These are phyloP conservation scores for Sylvia atricapilla DNA, from an alignment of 2,113 vertebrate genomes.

Conservation along the genomic window DNA sequence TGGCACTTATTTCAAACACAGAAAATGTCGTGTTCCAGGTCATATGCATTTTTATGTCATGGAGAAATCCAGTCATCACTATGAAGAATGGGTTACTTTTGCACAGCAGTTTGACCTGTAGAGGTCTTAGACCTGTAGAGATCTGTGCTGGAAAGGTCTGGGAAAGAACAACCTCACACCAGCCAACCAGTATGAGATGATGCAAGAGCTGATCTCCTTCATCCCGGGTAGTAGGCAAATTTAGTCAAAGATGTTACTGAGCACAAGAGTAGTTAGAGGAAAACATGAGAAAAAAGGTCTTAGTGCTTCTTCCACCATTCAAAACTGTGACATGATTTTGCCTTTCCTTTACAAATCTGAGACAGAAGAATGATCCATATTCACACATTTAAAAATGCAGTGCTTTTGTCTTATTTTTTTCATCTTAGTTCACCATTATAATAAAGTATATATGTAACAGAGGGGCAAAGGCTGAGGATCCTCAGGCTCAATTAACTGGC, in stretches of 20 bases:
- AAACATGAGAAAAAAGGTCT: neutral
- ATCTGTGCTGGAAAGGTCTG: neutral
- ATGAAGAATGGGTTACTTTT: neutral
- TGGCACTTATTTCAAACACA: neutral
- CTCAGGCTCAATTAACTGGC: neutral
- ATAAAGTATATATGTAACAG: neutral
- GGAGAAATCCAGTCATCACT: neutral
- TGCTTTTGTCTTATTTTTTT: neutral
- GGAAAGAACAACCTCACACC: neutral
- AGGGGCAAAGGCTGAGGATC: neutral
- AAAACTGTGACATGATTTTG: neutral
- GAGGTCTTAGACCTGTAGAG: neutral
- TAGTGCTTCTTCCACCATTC: neutral
- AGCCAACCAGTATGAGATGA: neutral
- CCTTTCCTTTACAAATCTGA: neutral
- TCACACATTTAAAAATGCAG: neutral
- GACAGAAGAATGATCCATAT: neutral
- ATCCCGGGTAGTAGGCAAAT: neutral
- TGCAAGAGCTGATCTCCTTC: neutral
- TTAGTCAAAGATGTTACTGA: neutral
- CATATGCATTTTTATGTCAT: neutral
- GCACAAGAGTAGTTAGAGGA: neutral
- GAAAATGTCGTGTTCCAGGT: neutral
- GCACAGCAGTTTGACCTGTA: neutral
- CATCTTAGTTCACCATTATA: neutral